phyloP scores from a whole-genome alignment of 2,888 invertebrate species.

The Stenurella melanura region DNA sequence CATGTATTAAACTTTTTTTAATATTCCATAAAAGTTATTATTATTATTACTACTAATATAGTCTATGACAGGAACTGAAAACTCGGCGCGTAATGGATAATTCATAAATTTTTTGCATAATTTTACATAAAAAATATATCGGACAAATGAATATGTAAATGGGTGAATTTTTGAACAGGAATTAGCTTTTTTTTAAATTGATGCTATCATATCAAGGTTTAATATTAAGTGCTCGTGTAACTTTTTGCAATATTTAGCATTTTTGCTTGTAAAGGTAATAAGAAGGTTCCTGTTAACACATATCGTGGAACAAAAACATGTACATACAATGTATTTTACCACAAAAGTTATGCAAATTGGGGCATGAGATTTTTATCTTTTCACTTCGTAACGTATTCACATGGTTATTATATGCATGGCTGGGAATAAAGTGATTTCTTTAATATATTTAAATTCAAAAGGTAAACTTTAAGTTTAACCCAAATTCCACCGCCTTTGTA shows the following conservation, averaged over 20 bases:
- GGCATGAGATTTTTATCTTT: constrained; percentile 52
- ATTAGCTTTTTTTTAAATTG: constrained; percentile 29
- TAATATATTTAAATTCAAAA: constrained; percentile 52
- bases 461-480: constrained; percentile 41
- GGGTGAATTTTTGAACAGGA: constrained; percentile 14
- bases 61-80: constrained; percentile 11
- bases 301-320: constrained; percentile 38
- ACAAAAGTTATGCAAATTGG: constrained; percentile 56
- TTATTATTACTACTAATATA: too few species aligned
- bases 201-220: constrained; percentile 31
- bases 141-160: constrained; percentile 33
- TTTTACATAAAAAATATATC: constrained; percentile 27
- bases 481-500: constrained; percentile 9
- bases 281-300: constrained; percentile 43
- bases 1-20: too few species aligned
- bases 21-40: too few species aligned
- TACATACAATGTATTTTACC: constrained; percentile 43
- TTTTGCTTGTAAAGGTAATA: constrained; percentile 36
- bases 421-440: constrained; percentile 55
- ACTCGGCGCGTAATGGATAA: constrained; percentile 22
- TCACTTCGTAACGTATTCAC: constrained; percentile 57
- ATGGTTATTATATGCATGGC: constrained; percentile 57
- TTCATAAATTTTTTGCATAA: constrained; percentile 33
- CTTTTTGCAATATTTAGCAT: constrained; percentile 35
- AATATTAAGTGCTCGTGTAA: constrained; percentile 16